A percentile compares a stretch with the other conserved stretches of the same genome.
These are phyloP conservation scores for Argyrosomus japonicus DNA, from an alignment of 2,113 vertebrate genomes.

Conservation along the genomic window DNA sequence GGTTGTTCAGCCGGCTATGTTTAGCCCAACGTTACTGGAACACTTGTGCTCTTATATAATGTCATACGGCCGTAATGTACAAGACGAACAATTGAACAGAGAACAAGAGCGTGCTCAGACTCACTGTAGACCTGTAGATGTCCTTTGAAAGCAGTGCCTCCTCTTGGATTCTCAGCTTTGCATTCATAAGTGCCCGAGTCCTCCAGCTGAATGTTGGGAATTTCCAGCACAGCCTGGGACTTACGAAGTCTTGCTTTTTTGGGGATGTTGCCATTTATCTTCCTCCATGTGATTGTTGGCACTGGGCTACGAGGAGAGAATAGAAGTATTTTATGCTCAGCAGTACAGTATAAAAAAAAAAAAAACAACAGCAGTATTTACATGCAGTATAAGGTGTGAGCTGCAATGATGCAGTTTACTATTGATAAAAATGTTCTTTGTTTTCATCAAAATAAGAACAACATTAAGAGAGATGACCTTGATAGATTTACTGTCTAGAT, in stretches of 20 bases:
- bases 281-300: conserved; percentile 97
- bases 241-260: conserved; percentile 94
- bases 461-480: neutral
- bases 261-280: conserved; percentile 95
- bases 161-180: conserved; percentile 94
- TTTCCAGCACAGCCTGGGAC: conserved; percentile 96
- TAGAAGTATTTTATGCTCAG: neutral
- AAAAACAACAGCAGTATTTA: neutral
- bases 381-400: neutral
- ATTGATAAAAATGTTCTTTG: neutral
- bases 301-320: conserved; percentile 88
- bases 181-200: conserved; percentile 95
- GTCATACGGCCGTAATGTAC: neutral
- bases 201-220: conserved; percentile 94
- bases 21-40: neutral
- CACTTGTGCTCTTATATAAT: conserved; percentile 14
- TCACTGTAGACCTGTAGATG: conserved; percentile 98
- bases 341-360: neutral
- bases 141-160: conserved; percentile 94
- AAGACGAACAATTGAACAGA: neutral
- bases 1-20: neutral
- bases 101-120: conserved; percentile 62
- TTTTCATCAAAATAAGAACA: neutral
- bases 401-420: neutral
- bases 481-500: neutral